Evolutionary conservation across 1,140 invertebrate species (phyloP).

Genomic region (Holotrichia oblita): DNA sequence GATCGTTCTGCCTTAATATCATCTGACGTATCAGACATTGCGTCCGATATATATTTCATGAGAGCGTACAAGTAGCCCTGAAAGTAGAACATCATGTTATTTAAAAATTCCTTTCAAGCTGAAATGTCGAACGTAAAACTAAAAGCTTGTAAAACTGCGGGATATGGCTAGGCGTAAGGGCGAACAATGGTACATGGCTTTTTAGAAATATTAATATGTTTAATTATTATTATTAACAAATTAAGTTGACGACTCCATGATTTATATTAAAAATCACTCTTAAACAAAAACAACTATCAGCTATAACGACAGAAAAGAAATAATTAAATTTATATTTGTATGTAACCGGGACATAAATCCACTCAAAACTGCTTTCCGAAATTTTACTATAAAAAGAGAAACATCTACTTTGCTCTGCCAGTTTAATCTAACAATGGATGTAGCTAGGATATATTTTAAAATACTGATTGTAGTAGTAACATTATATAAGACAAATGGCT

Average conservation of each 20-base stretch:
- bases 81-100: constrained; percentile 36
- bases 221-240: constrained; percentile 4
- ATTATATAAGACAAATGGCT: constrained; percentile 19
- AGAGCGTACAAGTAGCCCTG: neutral
- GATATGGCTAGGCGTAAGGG: neutral
- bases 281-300: no score
- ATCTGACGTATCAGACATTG: constrained; percentile 58
- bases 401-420: neutral
- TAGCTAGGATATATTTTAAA: constrained; percentile 15
- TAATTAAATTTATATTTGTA: no score
- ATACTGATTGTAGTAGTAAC: neutral
- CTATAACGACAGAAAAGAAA: no score
- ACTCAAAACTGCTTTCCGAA: constrained; percentile 40
- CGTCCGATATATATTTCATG: constrained; percentile 35
- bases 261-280: neutral
- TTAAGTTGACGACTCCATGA: neutral
- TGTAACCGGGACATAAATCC: neutral
- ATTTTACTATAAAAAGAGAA: constrained; percentile 29
- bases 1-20: constrained; percentile 52
- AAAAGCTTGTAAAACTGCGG: constrained; percentile 48
- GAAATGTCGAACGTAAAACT: constrained; percentile 47
- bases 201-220: neutral
- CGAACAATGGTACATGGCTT: neutral
- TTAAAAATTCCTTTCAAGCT: neutral
- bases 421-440: constrained; percentile 23